Evolutionary conservation across 2,797 vertebrate species (phyloP), one percentile per base, ranked within the genome.

Genomic region (Clamator glandarius): DNA sequence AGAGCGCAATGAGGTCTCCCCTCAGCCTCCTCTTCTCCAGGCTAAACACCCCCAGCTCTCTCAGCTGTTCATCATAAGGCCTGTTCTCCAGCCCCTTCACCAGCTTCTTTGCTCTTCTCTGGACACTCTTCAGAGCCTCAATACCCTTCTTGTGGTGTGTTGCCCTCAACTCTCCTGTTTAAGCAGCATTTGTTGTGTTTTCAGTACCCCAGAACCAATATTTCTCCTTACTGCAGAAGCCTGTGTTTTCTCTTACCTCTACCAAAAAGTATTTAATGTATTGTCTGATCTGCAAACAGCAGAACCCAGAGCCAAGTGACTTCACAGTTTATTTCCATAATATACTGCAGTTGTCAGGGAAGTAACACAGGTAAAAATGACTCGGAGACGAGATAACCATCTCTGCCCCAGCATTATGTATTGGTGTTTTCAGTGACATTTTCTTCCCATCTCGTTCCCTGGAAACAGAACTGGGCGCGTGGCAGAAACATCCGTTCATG

Each of bases 291-390:
- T 55, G 36, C 73, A 64, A 48, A 25, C 33, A 81, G 80, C 80
- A 86, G 50, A 31, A 55, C 26, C n/a, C 87, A 74, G 39, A 64
- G n/a, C 50, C n/a, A 58, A 39, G 59, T 15, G 42, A 82, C 55
- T 69, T 73, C 78, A 82, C 51, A 11, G 50, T 84, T 93, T 79
- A 82, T 79, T 85, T 87, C 88, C 88, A 87, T 26, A 80, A 67
- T 26, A 80, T 2, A 41, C 25, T 0, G 0, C 46, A 62, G 88
- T 18, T 72, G 73, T 77, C 88, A 91, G 73, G 82, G 93, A 90
- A 91, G 88, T 62, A 70, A 28, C 18, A 9, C 1, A 74, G 73
- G 73, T 78, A 75, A 52, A 92, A 87, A 57, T 1, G 44, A 20
- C 29, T 19, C 24, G 33, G 63, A 81, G 61, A 28, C 5, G 36